phyloP scores from a whole-genome alignment of 2,888 invertebrate genomes.

The Ectropis crepuscularia region DNA sequence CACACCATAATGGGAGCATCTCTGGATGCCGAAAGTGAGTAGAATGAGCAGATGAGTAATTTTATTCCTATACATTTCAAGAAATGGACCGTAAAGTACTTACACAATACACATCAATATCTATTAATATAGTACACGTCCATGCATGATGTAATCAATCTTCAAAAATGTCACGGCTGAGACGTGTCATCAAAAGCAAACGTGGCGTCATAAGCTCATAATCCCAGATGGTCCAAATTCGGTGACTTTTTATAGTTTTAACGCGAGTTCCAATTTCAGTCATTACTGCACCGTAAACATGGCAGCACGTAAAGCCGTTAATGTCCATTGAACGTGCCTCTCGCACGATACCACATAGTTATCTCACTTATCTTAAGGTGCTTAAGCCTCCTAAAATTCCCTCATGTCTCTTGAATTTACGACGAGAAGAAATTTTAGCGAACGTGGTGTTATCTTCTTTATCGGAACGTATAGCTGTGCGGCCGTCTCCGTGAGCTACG shows the following conservation, averaged over 20 bases:
- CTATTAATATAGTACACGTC: not conserved
- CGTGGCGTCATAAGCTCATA: conserved; percentile 6
- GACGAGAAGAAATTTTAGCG: conserved; percentile 79
- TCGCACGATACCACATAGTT: conserved; percentile 63
- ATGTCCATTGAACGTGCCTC: conserved; percentile 66
- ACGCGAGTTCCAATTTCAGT: conserved; percentile 32
- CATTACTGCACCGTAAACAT: conserved; percentile 38
- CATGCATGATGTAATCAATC: conserved; percentile 7
- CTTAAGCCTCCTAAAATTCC: conserved; percentile 81
- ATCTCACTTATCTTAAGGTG: conserved; percentile 82
- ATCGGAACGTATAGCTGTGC: conserved; percentile 75
- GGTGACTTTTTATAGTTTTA: conserved; percentile 19
- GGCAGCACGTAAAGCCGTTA: conserved; percentile 39
- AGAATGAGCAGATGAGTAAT: no score
- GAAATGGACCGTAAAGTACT: no score
- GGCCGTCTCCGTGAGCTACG: conserved; percentile 64
- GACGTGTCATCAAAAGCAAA: conserved; percentile 19
- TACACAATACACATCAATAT: not conserved
- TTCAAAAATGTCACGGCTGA: conserved; percentile 6
- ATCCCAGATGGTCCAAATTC: conserved; percentile 11
- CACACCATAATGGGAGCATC: no score
- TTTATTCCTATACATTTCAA: no score
- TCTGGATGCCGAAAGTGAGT: no score
- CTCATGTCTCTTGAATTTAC: conserved; percentile 79
- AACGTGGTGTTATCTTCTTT: conserved; percentile 74